Evolutionary conservation across 2,113 vertebrate species (phyloP), one percentile per base, ranked within the genome.

Genomic region (Astur gentilis): DNA sequence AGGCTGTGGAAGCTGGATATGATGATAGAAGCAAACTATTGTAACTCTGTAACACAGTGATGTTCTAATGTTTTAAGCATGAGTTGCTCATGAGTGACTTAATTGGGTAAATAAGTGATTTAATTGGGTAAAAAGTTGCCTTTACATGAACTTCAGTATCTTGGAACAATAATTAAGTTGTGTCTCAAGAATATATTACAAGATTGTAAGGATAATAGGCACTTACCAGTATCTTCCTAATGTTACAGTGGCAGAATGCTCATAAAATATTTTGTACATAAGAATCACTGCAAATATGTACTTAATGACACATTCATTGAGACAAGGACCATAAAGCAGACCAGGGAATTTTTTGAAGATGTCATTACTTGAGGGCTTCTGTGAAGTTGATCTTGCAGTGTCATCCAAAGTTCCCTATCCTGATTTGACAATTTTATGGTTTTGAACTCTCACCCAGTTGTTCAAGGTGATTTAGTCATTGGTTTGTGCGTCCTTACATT

Each of bases 391-490:
- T 94, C 82, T 85, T 91, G 82, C 88, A 76, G 84, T 97, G 97
- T 97, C 89, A 90, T 95, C 94, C 93, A 94, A 88, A 96, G 96
- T 95, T 97, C 87, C 42, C 84, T 93, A 17, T 71, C 77, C 85
- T 34, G 32, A 64, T 86, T 70, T 92, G 93, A 93, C 84, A 97
- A 86, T 94, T 96, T 87, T 89, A 95, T 72, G 83, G 93, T 90
- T 96, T 88, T 97, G 96, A 96, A 97, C 85, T 81, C 83, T 47
- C 69, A 72, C 76, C 90, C 52, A 29, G 82, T 85, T 95, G 55
- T 96, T 97, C 92, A 93, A 97, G 91, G 95, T 93, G 94, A 96
- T 93, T 97, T 93, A 93, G 93, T 96, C 67, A 93, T 87, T 87
- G 84, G 42, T 88, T 92, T 81, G 65, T 38, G 49, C n/a, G n/a